Conservation (phyloP, 2,113 vertebrate genomes). For the Grammomys dolichurus region DNA sequence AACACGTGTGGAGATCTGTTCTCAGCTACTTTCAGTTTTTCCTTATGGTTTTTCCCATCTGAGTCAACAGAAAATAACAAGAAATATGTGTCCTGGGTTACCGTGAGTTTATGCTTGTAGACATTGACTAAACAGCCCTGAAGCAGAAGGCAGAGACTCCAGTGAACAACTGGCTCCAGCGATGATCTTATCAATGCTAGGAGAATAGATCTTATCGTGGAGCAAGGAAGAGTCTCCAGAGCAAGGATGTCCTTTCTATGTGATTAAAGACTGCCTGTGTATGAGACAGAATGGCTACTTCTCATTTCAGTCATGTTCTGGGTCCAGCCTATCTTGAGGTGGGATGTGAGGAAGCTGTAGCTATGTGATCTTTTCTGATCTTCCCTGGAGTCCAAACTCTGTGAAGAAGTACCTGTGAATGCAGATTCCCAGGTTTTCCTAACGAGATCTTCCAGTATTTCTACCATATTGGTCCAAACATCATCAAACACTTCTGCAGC, state of each 20-base stretch:
- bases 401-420: constrained; percentile 83
- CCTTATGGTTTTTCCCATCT: constrained; percentile 81
- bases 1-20: constrained; percentile 77
- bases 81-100: neutral
- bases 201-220: neutral
- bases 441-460: constrained; percentile 86
- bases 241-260: neutral
- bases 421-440: constrained; percentile 87
- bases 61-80: constrained; percentile 50
- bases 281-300: neutral
- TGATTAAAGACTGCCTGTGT: neutral
- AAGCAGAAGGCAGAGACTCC: neutral
- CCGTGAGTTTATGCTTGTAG: rapidly evolving
- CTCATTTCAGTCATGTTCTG: neutral
- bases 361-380: neutral
- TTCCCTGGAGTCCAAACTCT: neutral
- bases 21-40: constrained; percentile 77
- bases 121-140: neutral
- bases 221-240: neutral
- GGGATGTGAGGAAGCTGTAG: rapidly evolving
- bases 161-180: rapidly evolving
- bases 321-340: neutral
- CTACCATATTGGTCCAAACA: constrained; percentile 87
- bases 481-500: constrained; percentile 90
- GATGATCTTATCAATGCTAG: neutral